phyloP scores from a whole-genome alignment of 1,140 invertebrate genomes.

The Odontomachus brunneus region DNA sequence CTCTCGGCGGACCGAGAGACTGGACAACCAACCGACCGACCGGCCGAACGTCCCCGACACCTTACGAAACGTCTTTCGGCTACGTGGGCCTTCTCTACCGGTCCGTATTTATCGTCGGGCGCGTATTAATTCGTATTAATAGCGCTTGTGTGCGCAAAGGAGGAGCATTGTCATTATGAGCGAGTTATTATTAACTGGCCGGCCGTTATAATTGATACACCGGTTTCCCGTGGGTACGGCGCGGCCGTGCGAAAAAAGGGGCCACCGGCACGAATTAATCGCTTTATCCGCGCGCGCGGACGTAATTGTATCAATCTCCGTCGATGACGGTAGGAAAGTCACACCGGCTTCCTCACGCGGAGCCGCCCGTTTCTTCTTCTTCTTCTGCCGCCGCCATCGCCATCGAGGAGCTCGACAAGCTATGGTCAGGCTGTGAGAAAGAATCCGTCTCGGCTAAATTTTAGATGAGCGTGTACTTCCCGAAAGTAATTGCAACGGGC shows the following conservation, averaged over 20 bases:
- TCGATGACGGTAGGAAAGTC: conserved; percentile 42
- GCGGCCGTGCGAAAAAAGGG: neutral
- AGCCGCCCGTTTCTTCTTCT: neutral
- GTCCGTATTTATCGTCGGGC: conserved; percentile 4
- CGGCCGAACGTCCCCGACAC: conserved; percentile 27
- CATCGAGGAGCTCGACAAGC: neutral
- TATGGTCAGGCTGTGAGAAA: neutral
- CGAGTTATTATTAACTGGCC: conserved; percentile 55
- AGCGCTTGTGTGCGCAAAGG: conserved; percentile 43
- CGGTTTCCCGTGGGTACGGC: neutral
- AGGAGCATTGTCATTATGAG: conserved; percentile 58
- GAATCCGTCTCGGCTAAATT: neutral
- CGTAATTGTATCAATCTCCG: conserved; percentile 64
- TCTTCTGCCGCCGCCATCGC: too few species aligned
- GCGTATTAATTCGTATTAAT: conserved; percentile 66
- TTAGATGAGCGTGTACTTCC: neutral
- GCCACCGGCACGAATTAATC: conserved; percentile 17
- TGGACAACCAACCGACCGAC: too few species aligned
- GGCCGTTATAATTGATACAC: conserved; percentile 65
- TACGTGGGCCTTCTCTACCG: conserved; percentile 40
- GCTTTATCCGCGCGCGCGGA: conserved; percentile 55
- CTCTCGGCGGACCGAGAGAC: conserved; percentile 27
- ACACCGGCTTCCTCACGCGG: neutral
- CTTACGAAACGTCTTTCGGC: conserved; percentile 70
- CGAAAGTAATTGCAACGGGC: neutral